phyloP scores from a whole-genome alignment of 2,888 invertebrate genomes.

The Agelastica alni region DNA sequence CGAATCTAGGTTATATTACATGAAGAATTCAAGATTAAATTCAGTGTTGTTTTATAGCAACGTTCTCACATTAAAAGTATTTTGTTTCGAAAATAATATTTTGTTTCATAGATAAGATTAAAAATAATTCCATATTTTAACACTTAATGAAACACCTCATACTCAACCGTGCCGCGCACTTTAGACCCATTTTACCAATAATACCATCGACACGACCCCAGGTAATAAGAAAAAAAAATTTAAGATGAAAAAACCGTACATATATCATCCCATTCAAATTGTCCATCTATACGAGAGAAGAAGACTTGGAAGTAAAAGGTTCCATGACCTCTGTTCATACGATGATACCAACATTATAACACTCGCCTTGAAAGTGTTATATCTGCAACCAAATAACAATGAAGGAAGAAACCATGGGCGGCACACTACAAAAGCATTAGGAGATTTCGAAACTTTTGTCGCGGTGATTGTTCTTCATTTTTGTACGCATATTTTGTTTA shows the following conservation, averaged over 20 bases:
- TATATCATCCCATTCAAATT: slow-evolving; percentile 24
- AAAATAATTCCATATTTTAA: too few species aligned
- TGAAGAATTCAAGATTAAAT: too few species aligned
- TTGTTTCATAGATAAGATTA: too few species aligned
- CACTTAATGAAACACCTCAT: slow-evolving; percentile 10
- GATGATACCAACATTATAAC: slow-evolving; percentile 34
- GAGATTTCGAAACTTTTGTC: too few species aligned
- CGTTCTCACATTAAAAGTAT: too few species aligned
- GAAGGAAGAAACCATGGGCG: slow-evolving; percentile 26
- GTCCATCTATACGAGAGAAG: slow-evolving; percentile 19
- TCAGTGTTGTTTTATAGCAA: too few species aligned
- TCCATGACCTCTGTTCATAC: slow-evolving; percentile 33
- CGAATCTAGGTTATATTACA: too few species aligned
- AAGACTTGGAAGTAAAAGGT: slow-evolving; percentile 30
- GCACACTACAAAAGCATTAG: background rate
- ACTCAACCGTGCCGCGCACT: slow-evolving; percentile 2
- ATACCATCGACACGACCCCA: slow-evolving; percentile 10
- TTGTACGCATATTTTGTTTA: too few species aligned
- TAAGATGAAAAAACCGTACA: slow-evolving; percentile 10
- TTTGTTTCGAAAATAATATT: too few species aligned
- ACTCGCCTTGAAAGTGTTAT: slow-evolving; percentile 36
- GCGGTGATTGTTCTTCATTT: too few species aligned
- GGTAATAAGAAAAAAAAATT: slow-evolving; percentile 8
- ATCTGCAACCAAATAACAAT: slow-evolving; percentile 34
- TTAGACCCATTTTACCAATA: slow-evolving; percentile 9